phyloP scores from a whole-genome alignment of 2,888 invertebrate species.

The Chrysolina oricalcia region DNA sequence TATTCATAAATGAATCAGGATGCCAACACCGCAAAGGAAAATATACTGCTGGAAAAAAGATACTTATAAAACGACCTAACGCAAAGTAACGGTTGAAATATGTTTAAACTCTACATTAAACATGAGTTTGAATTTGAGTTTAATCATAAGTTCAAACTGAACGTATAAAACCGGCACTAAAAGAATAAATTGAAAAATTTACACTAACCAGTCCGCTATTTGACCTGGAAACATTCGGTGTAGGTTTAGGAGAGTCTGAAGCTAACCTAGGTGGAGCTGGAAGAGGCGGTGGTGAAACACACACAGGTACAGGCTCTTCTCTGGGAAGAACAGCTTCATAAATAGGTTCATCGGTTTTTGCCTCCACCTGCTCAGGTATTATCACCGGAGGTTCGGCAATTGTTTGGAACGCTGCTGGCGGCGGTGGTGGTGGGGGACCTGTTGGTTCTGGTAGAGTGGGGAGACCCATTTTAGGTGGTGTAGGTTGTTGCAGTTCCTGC shows the following conservation, averaged over 20 bases:
- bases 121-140: no score
- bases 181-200: no score
- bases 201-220: constrained; percentile 72
- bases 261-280: constrained; percentile 72
- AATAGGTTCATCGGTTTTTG: constrained; percentile 79
- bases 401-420: constrained; percentile 72
- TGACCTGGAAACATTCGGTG: constrained; percentile 73
- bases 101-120: no score
- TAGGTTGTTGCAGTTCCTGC: constrained; percentile 67
- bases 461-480: constrained; percentile 74
- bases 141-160: no score
- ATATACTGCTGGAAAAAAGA: no score
- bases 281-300: constrained; percentile 71
- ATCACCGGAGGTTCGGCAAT: constrained; percentile 48
- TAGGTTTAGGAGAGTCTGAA: constrained; percentile 73
- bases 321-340: constrained; percentile 89
- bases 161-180: no score
- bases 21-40: no score
- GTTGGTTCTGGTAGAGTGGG: constrained; percentile 85
- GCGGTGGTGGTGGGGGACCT: constrained; percentile 74
- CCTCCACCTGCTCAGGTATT: constrained; percentile 50
- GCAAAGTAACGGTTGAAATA: no score
- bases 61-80: no score
- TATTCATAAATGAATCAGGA: no score
- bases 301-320: constrained; percentile 71